Percentiles rank a stretch among this genome's conserved stretches.
phyloP scores from a whole-genome alignment of 53 echinoderm and acorn worm genomes.

The Mesocentrotus franciscanus region DNA sequence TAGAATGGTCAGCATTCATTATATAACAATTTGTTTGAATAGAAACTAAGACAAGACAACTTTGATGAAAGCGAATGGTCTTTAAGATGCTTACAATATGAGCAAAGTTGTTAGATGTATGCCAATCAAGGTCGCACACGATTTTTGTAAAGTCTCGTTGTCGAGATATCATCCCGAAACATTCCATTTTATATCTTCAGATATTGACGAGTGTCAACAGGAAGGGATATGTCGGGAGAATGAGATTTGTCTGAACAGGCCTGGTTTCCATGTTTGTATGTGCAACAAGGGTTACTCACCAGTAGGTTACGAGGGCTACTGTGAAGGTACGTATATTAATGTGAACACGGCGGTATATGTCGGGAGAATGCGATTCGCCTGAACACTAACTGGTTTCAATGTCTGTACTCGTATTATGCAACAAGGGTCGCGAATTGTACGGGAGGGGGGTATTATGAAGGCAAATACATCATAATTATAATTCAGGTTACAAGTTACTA shows the following conservation, averaged over 20 bases:
- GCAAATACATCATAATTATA: no score
- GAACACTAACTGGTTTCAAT: no score
- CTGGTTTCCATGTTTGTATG: conserved; percentile 49
- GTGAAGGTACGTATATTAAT: conserved; percentile 28
- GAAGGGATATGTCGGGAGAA: conserved; percentile 47
- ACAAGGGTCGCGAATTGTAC: no score
- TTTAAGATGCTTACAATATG: no score
- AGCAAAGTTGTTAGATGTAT: no score
- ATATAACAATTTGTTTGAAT: background rate
- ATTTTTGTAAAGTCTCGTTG: background rate
- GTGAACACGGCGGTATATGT: background rate
- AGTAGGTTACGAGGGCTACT: conserved; percentile 40
- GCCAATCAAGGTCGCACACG: background rate
- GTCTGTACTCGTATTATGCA: no score
- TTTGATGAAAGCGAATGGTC: no score
- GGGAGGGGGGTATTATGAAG: no score
- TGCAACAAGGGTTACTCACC: conserved; percentile 44
- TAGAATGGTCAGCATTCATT: background rate
- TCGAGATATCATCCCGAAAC: no score
- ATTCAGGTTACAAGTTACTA: background rate
- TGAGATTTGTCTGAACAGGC: conserved; percentile 46
- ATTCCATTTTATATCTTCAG: background rate
- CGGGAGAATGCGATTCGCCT: background rate
- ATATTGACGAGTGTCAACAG: conserved; percentile 57
- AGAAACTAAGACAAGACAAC: no score